phyloP scores from a whole-genome alignment of 2,797 vertebrate genomes.

The Pseudochaenichthys georgianus region DNA sequence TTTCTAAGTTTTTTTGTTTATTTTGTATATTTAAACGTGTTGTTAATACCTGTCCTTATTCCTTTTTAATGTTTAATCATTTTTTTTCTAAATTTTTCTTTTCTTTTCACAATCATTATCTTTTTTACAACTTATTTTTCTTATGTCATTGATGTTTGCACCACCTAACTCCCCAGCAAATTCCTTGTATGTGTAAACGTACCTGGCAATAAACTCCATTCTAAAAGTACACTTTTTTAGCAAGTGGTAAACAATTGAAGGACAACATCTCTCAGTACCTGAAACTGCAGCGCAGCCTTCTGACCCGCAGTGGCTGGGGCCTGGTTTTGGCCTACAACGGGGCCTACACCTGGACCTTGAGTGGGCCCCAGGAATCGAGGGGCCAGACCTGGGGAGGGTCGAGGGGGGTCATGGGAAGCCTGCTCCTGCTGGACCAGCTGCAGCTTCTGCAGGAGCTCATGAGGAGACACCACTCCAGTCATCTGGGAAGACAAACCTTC shows the following conservation, averaged over 20 bases:
- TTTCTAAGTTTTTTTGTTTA: too few species aligned
- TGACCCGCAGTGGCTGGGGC: conserved; percentile 64
- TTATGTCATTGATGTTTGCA: too few species aligned
- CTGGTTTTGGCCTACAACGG: conserved; percentile 61
- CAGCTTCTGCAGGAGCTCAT: conserved; percentile 92
- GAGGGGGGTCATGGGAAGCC: conserved; percentile 75
- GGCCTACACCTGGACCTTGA: conserved; percentile 60
- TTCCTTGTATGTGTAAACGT: too few species aligned
- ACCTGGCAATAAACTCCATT: too few species aligned
- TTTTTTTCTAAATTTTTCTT: too few species aligned
- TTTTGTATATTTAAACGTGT: too few species aligned
- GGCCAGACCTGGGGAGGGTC: conserved; percentile 86
- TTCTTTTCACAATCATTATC: too few species aligned
- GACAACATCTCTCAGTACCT: conserved; percentile 75
- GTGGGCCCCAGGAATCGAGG: conserved; percentile 89
- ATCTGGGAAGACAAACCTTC: conserved; percentile 62
- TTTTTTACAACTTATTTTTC: too few species aligned
- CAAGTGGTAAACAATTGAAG: background rate
- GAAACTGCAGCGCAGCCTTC: conserved; percentile 84
- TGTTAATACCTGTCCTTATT: too few species aligned
- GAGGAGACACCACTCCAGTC: conserved; percentile 87
- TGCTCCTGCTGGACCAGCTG: conserved; percentile 93
- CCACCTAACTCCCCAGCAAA: too few species aligned
- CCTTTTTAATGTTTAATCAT: too few species aligned
- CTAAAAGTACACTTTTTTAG: background rate